Evolutionary conservation across 2,113 vertebrate species (phyloP).

Genomic region (Scopus umbretta): DNA sequence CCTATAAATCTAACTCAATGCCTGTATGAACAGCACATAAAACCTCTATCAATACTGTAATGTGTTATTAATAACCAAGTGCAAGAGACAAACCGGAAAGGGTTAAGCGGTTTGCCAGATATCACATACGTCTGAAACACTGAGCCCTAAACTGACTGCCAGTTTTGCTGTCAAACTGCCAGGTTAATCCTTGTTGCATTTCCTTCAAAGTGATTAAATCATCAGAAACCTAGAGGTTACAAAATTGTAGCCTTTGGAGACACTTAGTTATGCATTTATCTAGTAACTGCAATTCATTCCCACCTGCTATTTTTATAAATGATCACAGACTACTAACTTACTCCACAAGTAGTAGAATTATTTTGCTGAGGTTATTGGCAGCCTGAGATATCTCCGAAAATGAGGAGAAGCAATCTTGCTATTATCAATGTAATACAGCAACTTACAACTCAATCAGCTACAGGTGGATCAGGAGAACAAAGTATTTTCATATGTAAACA

Average conservation of each 20-base stretch:
- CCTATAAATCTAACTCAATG: neutral
- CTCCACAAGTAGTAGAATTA: neutral
- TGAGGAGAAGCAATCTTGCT: neutral
- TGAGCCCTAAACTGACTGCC: neutral
- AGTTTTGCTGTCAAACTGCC: neutral
- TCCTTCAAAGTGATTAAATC: neutral
- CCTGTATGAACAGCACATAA: neutral
- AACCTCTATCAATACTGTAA: neutral
- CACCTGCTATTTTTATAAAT: neutral
- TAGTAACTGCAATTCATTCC: neutral
- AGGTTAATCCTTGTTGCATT: neutral
- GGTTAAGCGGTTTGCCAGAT: neutral
- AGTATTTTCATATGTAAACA: neutral
- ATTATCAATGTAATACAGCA: neutral
- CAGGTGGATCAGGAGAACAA: neutral
- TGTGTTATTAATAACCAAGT: neutral
- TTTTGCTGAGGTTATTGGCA: neutral
- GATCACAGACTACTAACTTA: neutral
- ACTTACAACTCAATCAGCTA: neutral
- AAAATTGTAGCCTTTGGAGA: neutral
- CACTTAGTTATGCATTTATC: neutral
- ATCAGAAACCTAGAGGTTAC: neutral
- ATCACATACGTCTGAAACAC: neutral
- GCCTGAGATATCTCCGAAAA: neutral
- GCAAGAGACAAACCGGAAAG: neutral